Conservation (phyloP, 2,113 vertebrate species). For the Scomber scombrus region DNA sequence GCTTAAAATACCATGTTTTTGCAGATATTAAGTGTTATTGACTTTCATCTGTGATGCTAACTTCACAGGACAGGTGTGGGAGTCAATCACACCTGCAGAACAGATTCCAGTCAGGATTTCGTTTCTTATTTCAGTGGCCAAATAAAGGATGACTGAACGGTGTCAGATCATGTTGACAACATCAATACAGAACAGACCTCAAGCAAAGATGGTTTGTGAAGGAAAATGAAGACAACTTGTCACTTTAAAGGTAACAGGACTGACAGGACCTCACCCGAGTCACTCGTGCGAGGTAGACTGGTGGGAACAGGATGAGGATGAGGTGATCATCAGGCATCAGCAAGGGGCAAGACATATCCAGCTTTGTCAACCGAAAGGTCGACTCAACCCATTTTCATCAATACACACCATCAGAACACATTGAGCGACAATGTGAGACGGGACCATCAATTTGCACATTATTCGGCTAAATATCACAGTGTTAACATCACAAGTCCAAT, state of each 20-base stretch:
- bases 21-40: not conserved
- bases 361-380: constrained; percentile 57
- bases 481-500: constrained; percentile 79
- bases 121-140: constrained; percentile 14
- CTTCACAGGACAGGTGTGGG: constrained; percentile 19
- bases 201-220: constrained; percentile 42
- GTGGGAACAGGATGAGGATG: constrained; percentile 61
- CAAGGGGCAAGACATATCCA: constrained; percentile 41
- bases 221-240: constrained; percentile 55
- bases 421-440: constrained; percentile 64
- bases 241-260: constrained; percentile 49
- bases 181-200: constrained; percentile 51
- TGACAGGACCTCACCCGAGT: constrained; percentile 57
- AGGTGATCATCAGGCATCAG: constrained; percentile 58
- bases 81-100: constrained; percentile 40
- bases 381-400: constrained; percentile 67
- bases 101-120: constrained; percentile 6
- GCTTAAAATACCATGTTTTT: constrained; percentile 18
- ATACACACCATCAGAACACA: constrained; percentile 71
- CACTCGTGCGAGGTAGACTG: constrained; percentile 56
- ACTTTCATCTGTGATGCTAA: constrained; percentile 22
- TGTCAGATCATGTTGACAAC: constrained; percentile 41
- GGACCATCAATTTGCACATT: constrained; percentile 71
- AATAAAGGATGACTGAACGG: constrained; percentile 33
- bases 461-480: constrained; percentile 79